These are phyloP conservation scores for Eurypyga helias DNA, from an alignment of 2,113 vertebrate genomes.

Conservation along the genomic window DNA sequence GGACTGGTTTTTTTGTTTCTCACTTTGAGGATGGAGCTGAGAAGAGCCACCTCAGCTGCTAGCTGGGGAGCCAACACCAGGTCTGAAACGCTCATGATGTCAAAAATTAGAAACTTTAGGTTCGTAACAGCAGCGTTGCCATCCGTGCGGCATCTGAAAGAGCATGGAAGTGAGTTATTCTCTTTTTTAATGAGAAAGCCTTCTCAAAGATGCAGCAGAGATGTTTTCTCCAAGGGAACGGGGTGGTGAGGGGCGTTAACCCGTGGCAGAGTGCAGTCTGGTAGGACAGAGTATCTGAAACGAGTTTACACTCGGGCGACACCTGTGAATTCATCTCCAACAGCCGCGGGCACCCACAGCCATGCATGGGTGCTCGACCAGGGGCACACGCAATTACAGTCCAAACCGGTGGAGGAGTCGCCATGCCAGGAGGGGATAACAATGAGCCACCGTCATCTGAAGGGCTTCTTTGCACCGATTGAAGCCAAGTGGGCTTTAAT, in stretches of 20 bases:
- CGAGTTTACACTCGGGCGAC: neutral
- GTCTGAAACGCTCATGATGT: neutral
- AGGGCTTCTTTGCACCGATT: neutral
- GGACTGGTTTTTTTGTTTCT: neutral
- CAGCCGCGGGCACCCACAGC: neutral
- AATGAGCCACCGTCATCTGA: neutral
- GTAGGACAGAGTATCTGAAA: neutral
- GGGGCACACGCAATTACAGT: fast-evolving
- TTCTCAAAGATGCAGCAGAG: neutral
- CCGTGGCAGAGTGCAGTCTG: neutral
- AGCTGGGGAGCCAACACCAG: neutral
- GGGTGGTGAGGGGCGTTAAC: too few species aligned
- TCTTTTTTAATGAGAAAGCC: neutral
- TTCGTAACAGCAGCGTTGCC: neutral
- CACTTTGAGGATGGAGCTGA: neutral
- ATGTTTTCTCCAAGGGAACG: neutral
- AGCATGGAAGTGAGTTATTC: neutral
- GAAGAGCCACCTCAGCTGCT: neutral
- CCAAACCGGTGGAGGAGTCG: neutral
- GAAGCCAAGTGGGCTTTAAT: neutral
- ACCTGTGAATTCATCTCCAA: neutral
- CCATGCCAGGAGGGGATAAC: neutral
- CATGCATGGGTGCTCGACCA: fast-evolving
- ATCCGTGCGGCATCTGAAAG: neutral
- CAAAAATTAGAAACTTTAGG: neutral